Evolutionary conservation across 2,113 vertebrate genomes (phyloP).

Genomic region (Todiramphus chloris): DNA sequence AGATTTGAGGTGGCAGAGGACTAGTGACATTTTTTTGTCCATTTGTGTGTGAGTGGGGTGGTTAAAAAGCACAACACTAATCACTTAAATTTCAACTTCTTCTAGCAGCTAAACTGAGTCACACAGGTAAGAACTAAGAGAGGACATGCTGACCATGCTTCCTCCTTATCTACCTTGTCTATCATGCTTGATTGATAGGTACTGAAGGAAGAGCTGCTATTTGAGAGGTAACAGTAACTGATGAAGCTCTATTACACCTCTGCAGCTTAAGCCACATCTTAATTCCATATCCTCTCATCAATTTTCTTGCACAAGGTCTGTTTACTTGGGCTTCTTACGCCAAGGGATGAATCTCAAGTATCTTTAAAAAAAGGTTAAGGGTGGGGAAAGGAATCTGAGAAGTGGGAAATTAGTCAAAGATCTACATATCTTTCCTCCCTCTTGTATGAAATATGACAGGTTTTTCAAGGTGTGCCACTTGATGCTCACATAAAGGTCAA

Average conservation of each 20-base stretch:
- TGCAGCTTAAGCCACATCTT: not conserved
- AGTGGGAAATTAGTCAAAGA: not conserved
- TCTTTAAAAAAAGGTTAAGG: not conserved
- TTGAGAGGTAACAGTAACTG: not conserved
- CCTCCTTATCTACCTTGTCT: not conserved
- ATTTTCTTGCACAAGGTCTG: not conserved
- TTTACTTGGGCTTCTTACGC: not conserved
- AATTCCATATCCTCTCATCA: not conserved
- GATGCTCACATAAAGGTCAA: accelerated
- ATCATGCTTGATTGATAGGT: not conserved
- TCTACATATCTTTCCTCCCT: accelerated
- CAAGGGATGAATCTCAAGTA: not conserved
- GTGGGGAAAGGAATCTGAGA: not conserved
- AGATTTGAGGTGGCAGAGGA: not conserved
- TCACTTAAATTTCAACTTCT: not conserved
- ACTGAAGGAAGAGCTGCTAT: not conserved
- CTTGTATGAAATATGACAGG: not conserved
- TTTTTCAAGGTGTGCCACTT: not conserved
- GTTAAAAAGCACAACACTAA: not conserved
- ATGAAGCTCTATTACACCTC: not conserved
- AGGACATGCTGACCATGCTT: not conserved
- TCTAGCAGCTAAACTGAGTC: not conserved
- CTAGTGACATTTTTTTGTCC: not conserved
- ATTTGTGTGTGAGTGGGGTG: not conserved
- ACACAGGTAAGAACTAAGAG: not conserved